A percentile compares a stretch with the other conserved stretches of the same genome.
Conservation (phyloP, 2,888 invertebrate genomes). For the Aphidius colemani region DNA sequence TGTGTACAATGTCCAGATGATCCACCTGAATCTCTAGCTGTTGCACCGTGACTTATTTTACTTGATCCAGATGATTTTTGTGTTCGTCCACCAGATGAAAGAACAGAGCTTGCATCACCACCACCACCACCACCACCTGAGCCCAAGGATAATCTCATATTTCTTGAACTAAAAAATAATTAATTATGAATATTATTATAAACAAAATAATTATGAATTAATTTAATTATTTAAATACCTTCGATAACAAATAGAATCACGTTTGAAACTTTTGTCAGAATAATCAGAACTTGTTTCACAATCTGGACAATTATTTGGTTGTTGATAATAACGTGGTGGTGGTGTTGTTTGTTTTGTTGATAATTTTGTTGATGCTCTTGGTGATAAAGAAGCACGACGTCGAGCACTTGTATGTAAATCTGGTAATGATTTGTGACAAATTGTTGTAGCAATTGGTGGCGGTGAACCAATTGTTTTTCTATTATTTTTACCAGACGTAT, state of each 20-base stretch:
- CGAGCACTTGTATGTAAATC: slow-evolving; percentile 68
- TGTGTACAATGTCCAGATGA: slow-evolving; percentile 84
- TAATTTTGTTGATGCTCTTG: slow-evolving; percentile 53
- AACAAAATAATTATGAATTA: slow-evolving; percentile 3
- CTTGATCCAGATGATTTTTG: slow-evolving; percentile 61
- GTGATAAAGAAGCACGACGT: slow-evolving; percentile 55
- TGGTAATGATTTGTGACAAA: slow-evolving; percentile 81
- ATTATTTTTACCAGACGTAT: slow-evolving; percentile 48
- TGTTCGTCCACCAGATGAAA: slow-evolving; percentile 64
- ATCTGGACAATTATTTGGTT: slow-evolving; percentile 50
- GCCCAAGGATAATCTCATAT: slow-evolving; percentile 55
- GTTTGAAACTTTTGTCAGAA: slow-evolving; percentile 56
- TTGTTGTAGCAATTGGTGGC: slow-evolving; percentile 49
- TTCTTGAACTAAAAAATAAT: slow-evolving; percentile 46
- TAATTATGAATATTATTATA: background rate
- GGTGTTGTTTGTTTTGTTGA: slow-evolving; percentile 51
- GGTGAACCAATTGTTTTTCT: slow-evolving; percentile 38
- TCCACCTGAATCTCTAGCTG: slow-evolving; percentile 74
- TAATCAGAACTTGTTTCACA: slow-evolving; percentile 59
- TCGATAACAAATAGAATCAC: slow-evolving; percentile 54
- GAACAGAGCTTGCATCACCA: slow-evolving; percentile 56
- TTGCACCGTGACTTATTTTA: slow-evolving; percentile 57
- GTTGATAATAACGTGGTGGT: slow-evolving; percentile 43
- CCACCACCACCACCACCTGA: slow-evolving; percentile 53
- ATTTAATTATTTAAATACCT: slow-evolving; percentile 41